Conservation (phyloP, 1,140 invertebrate genomes). For the Tribolium castaneum region DNA sequence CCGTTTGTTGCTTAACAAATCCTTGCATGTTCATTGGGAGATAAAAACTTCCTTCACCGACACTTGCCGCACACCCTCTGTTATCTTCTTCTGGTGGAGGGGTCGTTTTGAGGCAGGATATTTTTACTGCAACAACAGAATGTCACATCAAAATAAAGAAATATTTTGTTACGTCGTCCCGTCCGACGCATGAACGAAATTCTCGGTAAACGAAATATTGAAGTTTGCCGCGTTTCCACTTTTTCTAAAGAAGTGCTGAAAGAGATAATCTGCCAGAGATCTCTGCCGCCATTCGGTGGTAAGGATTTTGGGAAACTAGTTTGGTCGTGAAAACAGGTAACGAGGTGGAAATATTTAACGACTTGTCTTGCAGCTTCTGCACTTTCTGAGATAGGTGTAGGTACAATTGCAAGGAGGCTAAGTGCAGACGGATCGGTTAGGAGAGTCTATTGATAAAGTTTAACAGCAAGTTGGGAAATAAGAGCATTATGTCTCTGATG, state of each 20-base stretch:
- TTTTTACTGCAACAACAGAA: slow-evolving; percentile 51
- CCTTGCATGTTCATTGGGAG: slow-evolving; percentile 40
- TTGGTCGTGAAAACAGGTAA: slow-evolving; percentile 36
- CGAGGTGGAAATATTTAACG: slow-evolving; percentile 40
- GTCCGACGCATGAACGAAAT: not conserved
- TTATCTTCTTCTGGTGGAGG: slow-evolving; percentile 38
- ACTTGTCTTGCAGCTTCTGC: not conserved
- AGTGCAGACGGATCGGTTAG: no score
- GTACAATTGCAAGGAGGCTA: not conserved
- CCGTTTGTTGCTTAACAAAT: slow-evolving; percentile 41
- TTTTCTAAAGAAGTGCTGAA: not conserved
- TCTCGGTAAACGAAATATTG: slow-evolving; percentile 28
- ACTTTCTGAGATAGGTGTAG: not conserved
- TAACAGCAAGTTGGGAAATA: not conserved
- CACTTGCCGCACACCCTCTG: slow-evolving; percentile 31
- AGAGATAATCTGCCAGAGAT: slow-evolving; percentile 39
- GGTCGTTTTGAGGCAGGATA: slow-evolving; percentile 48
- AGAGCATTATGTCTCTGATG: no score
- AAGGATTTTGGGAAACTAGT: slow-evolving; percentile 7
- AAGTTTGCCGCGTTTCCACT: slow-evolving; percentile 17
- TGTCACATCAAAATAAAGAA: slow-evolving; percentile 1
- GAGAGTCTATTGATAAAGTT: not conserved
- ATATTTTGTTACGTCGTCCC: not conserved
- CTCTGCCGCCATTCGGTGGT: slow-evolving; percentile 25
- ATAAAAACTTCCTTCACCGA: slow-evolving; percentile 31